Conservation (phyloP, 2,113 vertebrate species). For the Tursiops truncatus region DNA sequence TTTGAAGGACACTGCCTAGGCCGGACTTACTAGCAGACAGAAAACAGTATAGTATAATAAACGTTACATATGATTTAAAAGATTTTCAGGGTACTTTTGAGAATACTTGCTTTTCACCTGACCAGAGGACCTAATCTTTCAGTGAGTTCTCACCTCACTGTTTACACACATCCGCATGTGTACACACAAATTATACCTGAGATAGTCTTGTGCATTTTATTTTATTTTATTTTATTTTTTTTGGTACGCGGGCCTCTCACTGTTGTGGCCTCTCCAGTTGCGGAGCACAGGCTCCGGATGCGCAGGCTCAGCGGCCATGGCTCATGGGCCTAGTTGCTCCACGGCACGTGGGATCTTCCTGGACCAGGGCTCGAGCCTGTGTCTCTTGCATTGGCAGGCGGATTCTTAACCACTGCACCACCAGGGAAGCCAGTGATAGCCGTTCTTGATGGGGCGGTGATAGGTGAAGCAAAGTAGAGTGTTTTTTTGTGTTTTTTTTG, state of each 20-base stretch:
- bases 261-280: too few species aligned
- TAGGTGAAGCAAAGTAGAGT: too few species aligned
- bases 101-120: not conserved
- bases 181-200: not conserved
- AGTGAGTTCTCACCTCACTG: not conserved
- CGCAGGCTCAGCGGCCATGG: too few species aligned
- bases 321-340: accelerated
- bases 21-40: not conserved
- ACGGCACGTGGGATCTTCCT: too few species aligned
- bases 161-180: not conserved
- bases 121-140: not conserved
- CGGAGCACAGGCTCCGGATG: too few species aligned
- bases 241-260: too few species aligned
- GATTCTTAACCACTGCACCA: too few species aligned
- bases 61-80: not conserved
- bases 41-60: not conserved
- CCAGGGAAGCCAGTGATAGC: too few species aligned
- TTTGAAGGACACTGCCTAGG: not conserved
- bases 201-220: not conserved
- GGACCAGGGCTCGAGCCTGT: accelerated
- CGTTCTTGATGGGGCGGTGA: too few species aligned
- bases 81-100: not conserved
- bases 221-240: too few species aligned
- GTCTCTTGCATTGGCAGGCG: too few species aligned
- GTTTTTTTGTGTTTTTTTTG: too few species aligned